Conservation (phyloP, 2,888 invertebrate genomes). For the Drosophila planitibia region DNA sequence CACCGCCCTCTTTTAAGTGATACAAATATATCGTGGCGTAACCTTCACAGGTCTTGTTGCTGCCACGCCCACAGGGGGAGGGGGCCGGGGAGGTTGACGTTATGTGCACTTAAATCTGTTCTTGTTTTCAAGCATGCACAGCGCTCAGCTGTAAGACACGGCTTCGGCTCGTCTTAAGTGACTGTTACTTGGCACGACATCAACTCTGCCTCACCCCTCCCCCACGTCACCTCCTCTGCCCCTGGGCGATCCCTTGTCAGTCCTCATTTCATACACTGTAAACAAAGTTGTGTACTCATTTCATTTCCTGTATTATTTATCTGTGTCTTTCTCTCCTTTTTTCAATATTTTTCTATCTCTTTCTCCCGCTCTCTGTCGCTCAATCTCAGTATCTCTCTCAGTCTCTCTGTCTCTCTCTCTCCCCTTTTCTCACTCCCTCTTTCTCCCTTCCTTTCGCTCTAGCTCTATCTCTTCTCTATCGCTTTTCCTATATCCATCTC, state of each 20-base stretch:
- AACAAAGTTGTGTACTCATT: neutral
- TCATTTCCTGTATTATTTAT: neutral
- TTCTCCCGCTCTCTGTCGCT: neutral
- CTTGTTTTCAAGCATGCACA: conserved; percentile 68
- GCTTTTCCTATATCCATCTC: neutral
- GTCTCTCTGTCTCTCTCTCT: neutral
- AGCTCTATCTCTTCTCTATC: neutral
- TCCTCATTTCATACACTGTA: neutral
- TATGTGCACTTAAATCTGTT: conserved; percentile 72
- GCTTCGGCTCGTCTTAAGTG: conserved; percentile 63
- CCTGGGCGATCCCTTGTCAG: neutral
- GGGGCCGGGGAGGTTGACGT: neutral
- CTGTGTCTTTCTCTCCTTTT: neutral
- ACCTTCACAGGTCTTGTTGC: conserved; percentile 27
- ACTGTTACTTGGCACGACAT: conserved; percentile 72
- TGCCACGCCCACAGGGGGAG: conserved; percentile 29
- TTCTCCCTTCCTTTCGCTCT: neutral
- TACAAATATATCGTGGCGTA: conserved; percentile 45
- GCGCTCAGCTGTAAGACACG: conserved; percentile 62
- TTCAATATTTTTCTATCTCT: neutral
- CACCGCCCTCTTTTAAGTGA: conserved; percentile 21
- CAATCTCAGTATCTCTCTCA: neutral
- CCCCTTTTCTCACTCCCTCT: neutral
- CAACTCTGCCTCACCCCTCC: neutral
- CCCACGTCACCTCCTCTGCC: neutral